Conservation (phyloP, 1,140 invertebrate genomes). For the Frieseomelitta varia region DNA sequence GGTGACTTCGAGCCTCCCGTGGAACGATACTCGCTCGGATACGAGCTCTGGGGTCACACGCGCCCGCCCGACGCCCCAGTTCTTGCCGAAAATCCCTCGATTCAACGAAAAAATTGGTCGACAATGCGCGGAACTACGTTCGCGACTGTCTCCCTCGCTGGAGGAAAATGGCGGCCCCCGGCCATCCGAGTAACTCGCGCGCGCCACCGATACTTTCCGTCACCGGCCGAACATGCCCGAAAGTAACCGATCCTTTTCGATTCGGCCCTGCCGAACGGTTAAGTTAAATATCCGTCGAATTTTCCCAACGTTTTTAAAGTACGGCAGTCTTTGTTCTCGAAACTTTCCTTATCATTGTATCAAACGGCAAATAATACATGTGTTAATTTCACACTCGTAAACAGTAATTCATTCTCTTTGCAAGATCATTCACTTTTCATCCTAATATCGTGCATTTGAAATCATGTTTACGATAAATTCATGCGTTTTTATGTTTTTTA, state of each 20-base stretch:
- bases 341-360: not conserved
- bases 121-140: conserved; percentile 67
- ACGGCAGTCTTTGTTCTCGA: not conserved
- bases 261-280: conserved; percentile 29
- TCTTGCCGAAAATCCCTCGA: conserved; percentile 50
- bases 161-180: conserved; percentile 80
- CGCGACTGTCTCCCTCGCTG: conserved; percentile 77
- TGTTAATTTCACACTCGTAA: not conserved
- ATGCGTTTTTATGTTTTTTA: conserved; percentile 15
- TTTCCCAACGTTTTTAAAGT: conserved; percentile 12
- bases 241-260: conserved; percentile 42
- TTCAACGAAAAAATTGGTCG: conserved; percentile 53
- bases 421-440: not conserved
- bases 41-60: conserved; percentile 61
- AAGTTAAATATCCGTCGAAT: conserved; percentile 36
- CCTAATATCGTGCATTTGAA: not conserved
- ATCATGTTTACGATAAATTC: conserved; percentile 11
- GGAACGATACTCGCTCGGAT: conserved; percentile 54
- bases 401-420: not conserved
- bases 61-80: conserved; percentile 65
- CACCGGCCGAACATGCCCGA: conserved; percentile 54
- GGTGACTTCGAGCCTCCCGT: conserved; percentile 55
- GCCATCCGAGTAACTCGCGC: conserved; percentile 72
- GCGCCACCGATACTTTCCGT: conserved; percentile 64
- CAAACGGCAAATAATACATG: not conserved